Percentiles rank a stretch among this genome's conserved stretches.
phyloP scores from a whole-genome alignment of 1,140 invertebrate genomes.

The Leptestheria dahalacensis region DNA sequence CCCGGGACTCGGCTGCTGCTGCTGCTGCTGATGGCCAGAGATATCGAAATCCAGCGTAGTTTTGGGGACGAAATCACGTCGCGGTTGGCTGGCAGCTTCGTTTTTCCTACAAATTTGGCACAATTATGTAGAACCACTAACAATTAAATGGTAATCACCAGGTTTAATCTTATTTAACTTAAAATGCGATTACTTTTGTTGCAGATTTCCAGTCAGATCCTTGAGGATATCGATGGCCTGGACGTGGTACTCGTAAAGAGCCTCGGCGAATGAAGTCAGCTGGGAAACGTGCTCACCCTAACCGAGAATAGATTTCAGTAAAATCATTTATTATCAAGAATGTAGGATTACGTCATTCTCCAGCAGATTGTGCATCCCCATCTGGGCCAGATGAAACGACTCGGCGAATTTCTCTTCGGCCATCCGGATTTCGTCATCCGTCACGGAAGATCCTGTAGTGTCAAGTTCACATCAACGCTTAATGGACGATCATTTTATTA shows the following conservation, averaged over 20 bases:
- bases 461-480: too few species aligned
- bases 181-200: slow-evolving; percentile 59
- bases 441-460: slow-evolving; percentile 60
- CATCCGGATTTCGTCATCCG: slow-evolving; percentile 90
- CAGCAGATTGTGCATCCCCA: slow-evolving; percentile 96
- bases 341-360: slow-evolving; percentile 74
- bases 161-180: not conserved
- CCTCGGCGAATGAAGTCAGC: slow-evolving; percentile 84
- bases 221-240: slow-evolving; percentile 84
- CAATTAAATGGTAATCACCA: not conserved
- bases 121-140: not conserved
- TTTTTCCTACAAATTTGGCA: slow-evolving; percentile 49
- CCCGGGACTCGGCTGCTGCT: not conserved
- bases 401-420: slow-evolving; percentile 99
- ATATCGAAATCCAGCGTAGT: slow-evolving; percentile 74
- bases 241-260: slow-evolving; percentile 86
- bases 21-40: not conserved
- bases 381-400: slow-evolving; percentile 86
- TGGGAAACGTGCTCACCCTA: slow-evolving; percentile 95
- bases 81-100: slow-evolving; percentile 74
- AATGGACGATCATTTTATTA: not conserved
- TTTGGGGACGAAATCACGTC: slow-evolving; percentile 83
- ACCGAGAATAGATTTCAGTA: slow-evolving; percentile 18
- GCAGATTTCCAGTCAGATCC: slow-evolving; percentile 63
- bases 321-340: slow-evolving; percentile 4